Evolutionary conservation across 1,140 invertebrate genomes (phyloP), one percentile per base, ranked within the genome.

Genomic region (Calephelis virginiensis): DNA sequence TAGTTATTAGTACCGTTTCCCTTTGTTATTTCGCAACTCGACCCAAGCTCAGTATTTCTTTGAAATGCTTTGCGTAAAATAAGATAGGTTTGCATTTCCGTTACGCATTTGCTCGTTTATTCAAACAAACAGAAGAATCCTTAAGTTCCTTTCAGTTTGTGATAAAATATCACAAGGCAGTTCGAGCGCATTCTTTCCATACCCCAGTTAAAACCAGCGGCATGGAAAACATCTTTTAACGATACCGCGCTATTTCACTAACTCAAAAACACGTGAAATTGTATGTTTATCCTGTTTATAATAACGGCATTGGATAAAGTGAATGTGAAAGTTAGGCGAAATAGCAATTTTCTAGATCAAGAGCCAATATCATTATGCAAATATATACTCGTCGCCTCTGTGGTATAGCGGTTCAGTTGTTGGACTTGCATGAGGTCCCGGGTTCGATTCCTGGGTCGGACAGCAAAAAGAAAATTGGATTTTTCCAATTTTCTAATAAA

Each of bases 81-180:
- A 83, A 86, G 86, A 82, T 79, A 77, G 77, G 78, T 86, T 85
- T 83, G 78, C 77, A 84, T 87, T 87, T 88, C 85, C 83, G 78
- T 76, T 77, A 77, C 76, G 81, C 82, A 87, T 85, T 87, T 86
- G 75, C 72, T 80, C 75, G 83, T 84, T 86, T 83, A 83, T 84
- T 82, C 82, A 83, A 86, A 83, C 77, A 82, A 82, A 85, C 81
- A 72, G 78, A 73, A 80, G 82, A 85, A 86, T 88, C 76, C 74
- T 76, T 73, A 78, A 83, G 82, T 86, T 87, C 78, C 81, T 80
- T 82, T 85, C 77, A 75, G 76, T 79, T 75, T 82, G 76, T 78
- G 79, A 86, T 87, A 86, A 86, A 90, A 87, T 90, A 88, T 90
- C 85, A 86, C 79, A 77, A 80, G 81, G 76, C 76, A 76, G 77